Evolutionary conservation across 2,113 vertebrate species (phyloP).

Genomic region (Perca fluviatilis): DNA sequence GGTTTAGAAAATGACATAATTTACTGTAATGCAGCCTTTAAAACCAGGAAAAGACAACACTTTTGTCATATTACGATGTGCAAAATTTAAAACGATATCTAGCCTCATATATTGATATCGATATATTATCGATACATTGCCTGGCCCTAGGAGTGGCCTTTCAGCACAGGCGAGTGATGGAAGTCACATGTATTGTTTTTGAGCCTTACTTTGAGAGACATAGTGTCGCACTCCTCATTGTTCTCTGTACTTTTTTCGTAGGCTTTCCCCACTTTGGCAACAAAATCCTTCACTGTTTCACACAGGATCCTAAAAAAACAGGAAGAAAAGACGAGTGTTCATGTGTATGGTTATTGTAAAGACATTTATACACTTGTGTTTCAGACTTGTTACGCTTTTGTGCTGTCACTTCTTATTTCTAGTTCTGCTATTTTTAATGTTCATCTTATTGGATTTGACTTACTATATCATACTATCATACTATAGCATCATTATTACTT

Average conservation of each 20-base stretch:
- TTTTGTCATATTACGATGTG: too few species aligned
- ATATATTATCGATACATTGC: too few species aligned
- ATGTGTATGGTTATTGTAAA: not conserved
- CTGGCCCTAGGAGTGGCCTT: not conserved
- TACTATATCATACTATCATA: not conserved
- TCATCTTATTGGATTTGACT: not conserved
- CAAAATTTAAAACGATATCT: too few species aligned
- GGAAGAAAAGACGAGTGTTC: not conserved
- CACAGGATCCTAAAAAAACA: slow-evolving; percentile 89
- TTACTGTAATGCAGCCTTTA: too few species aligned
- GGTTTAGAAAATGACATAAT: too few species aligned
- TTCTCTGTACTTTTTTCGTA: slow-evolving; percentile 93
- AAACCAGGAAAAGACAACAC: too few species aligned
- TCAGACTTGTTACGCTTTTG: not conserved
- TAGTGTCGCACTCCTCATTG: slow-evolving; percentile 89
- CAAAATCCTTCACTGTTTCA: slow-evolving; percentile 98
- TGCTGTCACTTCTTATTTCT: not conserved
- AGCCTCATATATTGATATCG: too few species aligned
- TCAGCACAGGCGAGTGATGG: not conserved
- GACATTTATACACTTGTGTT: too few species aligned
- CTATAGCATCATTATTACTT: too few species aligned
- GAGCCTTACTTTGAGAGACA: slow-evolving; percentile 92
- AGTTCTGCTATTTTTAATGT: not conserved
- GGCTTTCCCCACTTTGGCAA: slow-evolving; percentile 95
- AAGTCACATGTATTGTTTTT: not conserved